phyloP scores from a whole-genome alignment of 2,113 vertebrate genomes.

The Bufo gargarizans region DNA sequence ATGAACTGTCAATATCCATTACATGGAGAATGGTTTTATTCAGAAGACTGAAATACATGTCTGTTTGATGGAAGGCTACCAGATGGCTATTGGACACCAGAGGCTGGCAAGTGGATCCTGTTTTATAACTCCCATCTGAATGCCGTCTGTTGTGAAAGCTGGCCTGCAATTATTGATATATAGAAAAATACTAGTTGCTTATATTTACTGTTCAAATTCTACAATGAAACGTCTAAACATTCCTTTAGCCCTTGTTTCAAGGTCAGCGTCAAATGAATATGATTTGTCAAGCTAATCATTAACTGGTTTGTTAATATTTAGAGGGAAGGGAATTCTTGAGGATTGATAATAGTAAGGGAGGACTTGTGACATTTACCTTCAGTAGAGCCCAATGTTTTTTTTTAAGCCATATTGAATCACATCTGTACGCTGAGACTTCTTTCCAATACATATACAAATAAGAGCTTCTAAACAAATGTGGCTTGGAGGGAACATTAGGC shows the following conservation, averaged over 20 bases:
- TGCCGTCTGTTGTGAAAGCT: conserved; percentile 58
- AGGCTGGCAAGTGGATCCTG: conserved; percentile 58
- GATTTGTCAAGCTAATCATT: conserved; percentile 29
- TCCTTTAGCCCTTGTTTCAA: conserved; percentile 35
- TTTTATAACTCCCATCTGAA: conserved; percentile 59
- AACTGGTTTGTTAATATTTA: conserved; percentile 3
- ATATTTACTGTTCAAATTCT: conserved; percentile 48
- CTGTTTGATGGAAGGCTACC: conserved; percentile 59
- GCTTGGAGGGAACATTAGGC: not conserved
- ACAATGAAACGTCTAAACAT: conserved; percentile 23
- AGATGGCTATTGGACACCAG: conserved; percentile 58
- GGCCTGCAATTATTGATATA: conserved; percentile 57
- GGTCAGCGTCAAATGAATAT: conserved; percentile 25
- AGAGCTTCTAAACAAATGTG: not conserved
- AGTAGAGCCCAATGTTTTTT: not conserved
- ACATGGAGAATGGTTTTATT: conserved; percentile 41
- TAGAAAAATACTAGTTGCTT: conserved; percentile 49
- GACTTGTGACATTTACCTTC: not conserved
- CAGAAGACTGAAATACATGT: conserved; percentile 52
- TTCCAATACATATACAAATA: not conserved
- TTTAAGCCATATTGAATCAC: not conserved
- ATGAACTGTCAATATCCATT: conserved; percentile 38
- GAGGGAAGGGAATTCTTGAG: not conserved
- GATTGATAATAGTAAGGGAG: not conserved
- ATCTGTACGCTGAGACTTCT: not conserved